A percentile compares a stretch with the other conserved stretches of the same genome.
phyloP scores from a whole-genome alignment of 2,113 vertebrate species.

The Lycaon pictus region DNA sequence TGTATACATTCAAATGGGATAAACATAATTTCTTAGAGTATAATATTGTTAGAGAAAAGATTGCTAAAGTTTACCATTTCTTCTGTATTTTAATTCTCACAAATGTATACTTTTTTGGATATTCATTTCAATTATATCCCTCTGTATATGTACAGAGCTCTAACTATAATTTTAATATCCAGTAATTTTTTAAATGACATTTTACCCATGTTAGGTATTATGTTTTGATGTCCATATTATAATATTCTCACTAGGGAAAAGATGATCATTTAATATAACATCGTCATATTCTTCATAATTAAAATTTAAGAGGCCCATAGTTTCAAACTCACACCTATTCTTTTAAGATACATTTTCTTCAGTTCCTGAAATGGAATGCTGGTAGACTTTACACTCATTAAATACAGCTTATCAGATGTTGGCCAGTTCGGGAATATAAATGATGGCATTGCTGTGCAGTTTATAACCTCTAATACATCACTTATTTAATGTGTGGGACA shows the following conservation, averaged over 20 bases:
- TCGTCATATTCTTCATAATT: conserved; percentile 59
- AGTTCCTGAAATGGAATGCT: conserved; percentile 29
- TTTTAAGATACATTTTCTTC: not conserved
- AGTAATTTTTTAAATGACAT: conserved; percentile 57
- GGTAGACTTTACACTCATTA: not conserved
- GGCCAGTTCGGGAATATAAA: not conserved
- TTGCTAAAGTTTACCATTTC: not conserved
- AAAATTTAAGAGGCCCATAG: conserved; percentile 39
- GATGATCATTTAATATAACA: conserved; percentile 36
- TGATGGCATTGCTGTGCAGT: not conserved
- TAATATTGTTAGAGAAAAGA: not conserved
- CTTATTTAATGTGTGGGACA: not conserved
- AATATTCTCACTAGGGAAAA: conserved; percentile 36
- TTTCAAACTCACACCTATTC: not conserved
- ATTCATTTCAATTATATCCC: not conserved
- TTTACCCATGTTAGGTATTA: not conserved
- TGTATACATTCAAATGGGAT: not conserved
- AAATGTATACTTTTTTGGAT: not conserved
- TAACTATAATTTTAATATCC: conserved; percentile 59
- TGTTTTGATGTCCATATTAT: conserved; percentile 51
- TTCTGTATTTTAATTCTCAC: not conserved
- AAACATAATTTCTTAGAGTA: not conserved
- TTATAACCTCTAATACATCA: not conserved
- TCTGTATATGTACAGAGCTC: conserved; percentile 29
- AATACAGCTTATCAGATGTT: not conserved